Evolutionary conservation across 2,888 invertebrate genomes (phyloP).

Genomic region (Carabus problematicus): DNA sequence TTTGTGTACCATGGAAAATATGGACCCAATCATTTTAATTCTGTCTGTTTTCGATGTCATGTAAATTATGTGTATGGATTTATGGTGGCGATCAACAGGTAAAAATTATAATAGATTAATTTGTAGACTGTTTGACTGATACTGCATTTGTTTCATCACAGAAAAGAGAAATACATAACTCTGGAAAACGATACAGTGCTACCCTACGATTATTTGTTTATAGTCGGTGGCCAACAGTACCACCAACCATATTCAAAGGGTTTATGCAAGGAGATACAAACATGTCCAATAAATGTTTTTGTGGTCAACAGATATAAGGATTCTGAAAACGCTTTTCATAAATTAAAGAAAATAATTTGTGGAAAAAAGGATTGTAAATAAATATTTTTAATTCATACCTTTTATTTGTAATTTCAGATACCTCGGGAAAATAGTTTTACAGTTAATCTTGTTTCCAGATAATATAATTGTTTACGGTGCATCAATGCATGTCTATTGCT

Average conservation of each 20-base stretch:
- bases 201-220: conserved; percentile 64
- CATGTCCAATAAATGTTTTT: conserved; percentile 67
- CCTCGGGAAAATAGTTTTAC: neutral
- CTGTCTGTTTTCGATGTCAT: conserved; percentile 68
- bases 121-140: conserved; percentile 4
- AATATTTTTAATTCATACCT: conserved; percentile 5
- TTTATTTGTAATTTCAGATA: neutral
- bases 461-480: conserved; percentile 73
- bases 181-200: conserved; percentile 58
- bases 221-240: conserved; percentile 66
- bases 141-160: conserved; percentile 54
- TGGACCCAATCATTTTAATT: conserved; percentile 64
- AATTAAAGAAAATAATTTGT: conserved; percentile 48
- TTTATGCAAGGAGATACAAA: conserved; percentile 1
- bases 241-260: conserved; percentile 58
- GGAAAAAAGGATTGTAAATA: conserved; percentile 31
- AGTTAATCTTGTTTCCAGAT: conserved; percentile 52
- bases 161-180: conserved; percentile 66
- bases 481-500: conserved; percentile 70
- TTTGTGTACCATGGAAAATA: conserved; percentile 62
- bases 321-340: conserved; percentile 61
- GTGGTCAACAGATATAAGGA: conserved; percentile 66
- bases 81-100: conserved; percentile 68
- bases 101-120: conserved; percentile 39
- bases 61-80: conserved; percentile 70